phyloP scores from a whole-genome alignment of 2,113 vertebrate genomes.

The Columbina picui region DNA sequence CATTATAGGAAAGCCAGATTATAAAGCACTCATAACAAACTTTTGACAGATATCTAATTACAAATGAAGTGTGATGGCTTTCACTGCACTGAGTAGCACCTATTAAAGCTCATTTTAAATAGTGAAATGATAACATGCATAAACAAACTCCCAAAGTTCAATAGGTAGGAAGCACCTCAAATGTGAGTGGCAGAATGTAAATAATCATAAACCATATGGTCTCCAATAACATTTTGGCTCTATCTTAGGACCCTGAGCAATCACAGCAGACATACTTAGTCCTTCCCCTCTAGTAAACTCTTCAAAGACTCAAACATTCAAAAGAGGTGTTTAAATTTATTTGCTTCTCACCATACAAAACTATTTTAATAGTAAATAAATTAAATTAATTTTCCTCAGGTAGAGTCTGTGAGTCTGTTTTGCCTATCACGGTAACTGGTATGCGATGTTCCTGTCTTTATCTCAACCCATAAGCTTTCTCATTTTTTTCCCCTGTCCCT shows the following conservation, averaged over 20 bases:
- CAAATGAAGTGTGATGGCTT: neutral
- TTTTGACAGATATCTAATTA: neutral
- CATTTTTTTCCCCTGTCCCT: neutral
- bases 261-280: neutral
- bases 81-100: neutral
- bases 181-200: neutral
- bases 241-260: neutral
- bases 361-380: neutral
- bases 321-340: neutral
- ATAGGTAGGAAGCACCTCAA: neutral
- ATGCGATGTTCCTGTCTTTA: neutral
- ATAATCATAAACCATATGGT: neutral
- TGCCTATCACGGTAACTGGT: neutral
- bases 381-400: neutral
- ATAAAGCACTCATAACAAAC: neutral
- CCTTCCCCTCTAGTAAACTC: neutral
- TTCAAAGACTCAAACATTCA: neutral
- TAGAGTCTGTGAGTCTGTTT: neutral
- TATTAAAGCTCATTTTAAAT: neutral
- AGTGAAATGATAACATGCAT: neutral
- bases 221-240: neutral
- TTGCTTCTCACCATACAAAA: neutral
- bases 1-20: neutral
- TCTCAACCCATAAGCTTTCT: neutral
- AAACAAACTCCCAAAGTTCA: neutral